Conservation (phyloP, 2,797 vertebrate species). For the Lophotriccus pileatus region DNA sequence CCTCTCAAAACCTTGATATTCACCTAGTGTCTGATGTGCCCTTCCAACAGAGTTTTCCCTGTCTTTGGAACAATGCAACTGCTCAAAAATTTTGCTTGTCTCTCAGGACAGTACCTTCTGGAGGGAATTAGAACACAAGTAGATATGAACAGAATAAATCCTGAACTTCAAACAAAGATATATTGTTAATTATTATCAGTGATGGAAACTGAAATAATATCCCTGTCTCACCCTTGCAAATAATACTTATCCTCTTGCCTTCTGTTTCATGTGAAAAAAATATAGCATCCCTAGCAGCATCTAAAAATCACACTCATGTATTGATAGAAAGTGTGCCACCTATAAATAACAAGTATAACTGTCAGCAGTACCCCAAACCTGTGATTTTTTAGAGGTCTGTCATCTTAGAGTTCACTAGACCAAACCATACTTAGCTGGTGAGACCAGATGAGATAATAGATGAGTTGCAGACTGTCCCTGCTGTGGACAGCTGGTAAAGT, state of each 20-base stretch:
- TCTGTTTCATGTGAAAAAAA: background rate
- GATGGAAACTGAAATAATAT: background rate
- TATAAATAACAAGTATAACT: background rate
- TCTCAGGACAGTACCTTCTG: background rate
- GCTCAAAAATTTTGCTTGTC: background rate
- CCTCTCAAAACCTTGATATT: background rate
- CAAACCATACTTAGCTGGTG: background rate
- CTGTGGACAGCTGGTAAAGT: constrained; percentile 19
- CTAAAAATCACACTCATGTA: background rate
- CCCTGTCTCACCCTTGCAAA: background rate
- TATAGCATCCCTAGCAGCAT: background rate
- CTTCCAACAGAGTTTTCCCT: background rate
- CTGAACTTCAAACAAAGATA: background rate
- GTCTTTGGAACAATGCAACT: background rate
- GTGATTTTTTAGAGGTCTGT: background rate
- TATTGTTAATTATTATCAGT: background rate
- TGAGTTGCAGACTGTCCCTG: background rate
- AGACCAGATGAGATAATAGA: constrained; percentile 8
- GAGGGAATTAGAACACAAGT: background rate
- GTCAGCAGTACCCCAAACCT: background rate
- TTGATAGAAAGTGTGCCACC: background rate
- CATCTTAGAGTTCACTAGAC: background rate
- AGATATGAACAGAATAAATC: background rate
- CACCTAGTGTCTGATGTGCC: background rate
- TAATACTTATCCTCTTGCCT: background rate